These are phyloP conservation scores for Meles meles DNA, from an alignment of 2,113 vertebrate species.

Conservation along the genomic window DNA sequence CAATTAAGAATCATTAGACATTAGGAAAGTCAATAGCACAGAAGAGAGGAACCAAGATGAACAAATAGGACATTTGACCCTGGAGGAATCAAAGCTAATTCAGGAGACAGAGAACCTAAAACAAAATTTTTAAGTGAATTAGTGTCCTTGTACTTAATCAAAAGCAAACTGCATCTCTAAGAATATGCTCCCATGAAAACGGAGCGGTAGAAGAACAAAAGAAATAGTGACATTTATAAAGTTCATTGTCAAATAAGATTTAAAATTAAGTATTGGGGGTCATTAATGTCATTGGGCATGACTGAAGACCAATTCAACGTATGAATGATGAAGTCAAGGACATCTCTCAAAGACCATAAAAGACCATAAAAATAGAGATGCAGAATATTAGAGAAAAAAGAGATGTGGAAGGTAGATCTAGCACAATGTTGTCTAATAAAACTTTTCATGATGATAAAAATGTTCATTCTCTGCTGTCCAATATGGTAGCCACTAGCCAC, in stretches of 20 bases:
- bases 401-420: not conserved
- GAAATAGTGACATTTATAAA: not conserved
- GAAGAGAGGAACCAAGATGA: not conserved
- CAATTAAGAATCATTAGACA: not conserved
- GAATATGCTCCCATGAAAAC: not conserved
- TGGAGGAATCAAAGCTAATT: conserved; percentile 25
- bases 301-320: not conserved
- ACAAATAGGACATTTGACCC: not conserved
- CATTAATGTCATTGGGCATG: not conserved
- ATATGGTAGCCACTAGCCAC: not conserved
- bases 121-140: not conserved
- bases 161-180: not conserved
- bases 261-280: not conserved
- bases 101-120: not conserved
- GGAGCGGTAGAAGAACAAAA: not conserved
- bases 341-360: not conserved
- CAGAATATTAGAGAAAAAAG: not conserved
- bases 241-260: not conserved
- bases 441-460: not conserved
- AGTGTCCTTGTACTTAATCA: not conserved
- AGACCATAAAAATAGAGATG: not conserved
- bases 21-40: not conserved
- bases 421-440: not conserved
- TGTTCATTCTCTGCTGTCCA: not conserved
- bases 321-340: not conserved